Percentiles rank a stretch among this genome's conserved stretches.
Conservation (phyloP, 1,140 invertebrate genomes). For the Colletes gigas region DNA sequence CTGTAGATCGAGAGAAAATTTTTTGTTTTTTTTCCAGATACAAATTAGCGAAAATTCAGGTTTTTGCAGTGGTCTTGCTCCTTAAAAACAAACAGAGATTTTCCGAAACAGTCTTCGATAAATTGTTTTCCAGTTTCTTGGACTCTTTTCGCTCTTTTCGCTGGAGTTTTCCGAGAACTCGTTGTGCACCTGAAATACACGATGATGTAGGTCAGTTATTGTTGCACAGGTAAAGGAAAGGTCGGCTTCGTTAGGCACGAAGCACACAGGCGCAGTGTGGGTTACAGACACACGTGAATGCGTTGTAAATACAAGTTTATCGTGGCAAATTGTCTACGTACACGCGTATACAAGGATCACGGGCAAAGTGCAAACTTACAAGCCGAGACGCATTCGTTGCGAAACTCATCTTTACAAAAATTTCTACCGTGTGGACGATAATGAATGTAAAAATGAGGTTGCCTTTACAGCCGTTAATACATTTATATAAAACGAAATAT, state of each 20-base stretch:
- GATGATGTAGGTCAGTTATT: conserved; percentile 13
- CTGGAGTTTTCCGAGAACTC: no score
- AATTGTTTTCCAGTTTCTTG: neutral
- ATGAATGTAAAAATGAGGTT: neutral
- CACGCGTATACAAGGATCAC: neutral
- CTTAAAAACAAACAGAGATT: no score
- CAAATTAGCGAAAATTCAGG: no score
- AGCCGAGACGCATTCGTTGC: neutral
- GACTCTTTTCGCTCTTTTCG: no score
- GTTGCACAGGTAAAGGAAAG: neutral
- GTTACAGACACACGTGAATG: neutral
- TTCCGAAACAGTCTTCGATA: neutral
- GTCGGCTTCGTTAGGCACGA: no score
- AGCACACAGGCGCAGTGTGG: neutral
- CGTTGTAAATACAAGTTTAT: neutral
- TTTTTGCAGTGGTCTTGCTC: no score
- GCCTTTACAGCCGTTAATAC: neutral
- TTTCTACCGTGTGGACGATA: neutral
- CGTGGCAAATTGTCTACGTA: neutral
- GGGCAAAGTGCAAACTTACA: neutral
- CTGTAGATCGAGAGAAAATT: no score
- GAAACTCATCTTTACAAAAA: neutral
- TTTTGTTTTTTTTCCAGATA: no score
- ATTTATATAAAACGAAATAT: neutral
- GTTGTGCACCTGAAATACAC: neutral